Conservation (phyloP, 2,113 vertebrate species). For the Marmota monax region DNA sequence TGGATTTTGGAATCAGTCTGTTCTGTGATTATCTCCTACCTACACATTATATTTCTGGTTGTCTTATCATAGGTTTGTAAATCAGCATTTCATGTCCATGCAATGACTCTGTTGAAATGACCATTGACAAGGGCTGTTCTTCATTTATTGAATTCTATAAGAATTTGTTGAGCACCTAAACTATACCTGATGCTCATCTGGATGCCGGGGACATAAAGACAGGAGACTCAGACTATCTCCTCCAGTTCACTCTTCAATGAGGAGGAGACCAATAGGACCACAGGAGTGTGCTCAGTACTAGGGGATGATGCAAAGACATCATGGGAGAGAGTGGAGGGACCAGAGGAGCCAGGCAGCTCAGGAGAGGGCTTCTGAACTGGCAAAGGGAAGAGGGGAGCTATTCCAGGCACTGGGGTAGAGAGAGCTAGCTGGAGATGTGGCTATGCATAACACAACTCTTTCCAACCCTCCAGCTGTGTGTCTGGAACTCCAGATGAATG, state of each 20-base stretch:
- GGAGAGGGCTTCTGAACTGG: neutral
- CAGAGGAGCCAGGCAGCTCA: too few species aligned
- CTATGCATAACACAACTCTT: neutral
- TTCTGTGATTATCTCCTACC: neutral
- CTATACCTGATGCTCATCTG: neutral
- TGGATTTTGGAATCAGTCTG: neutral
- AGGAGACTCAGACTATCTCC: neutral
- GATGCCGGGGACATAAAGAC: neutral
- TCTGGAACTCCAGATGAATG: neutral
- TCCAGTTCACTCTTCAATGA: neutral
- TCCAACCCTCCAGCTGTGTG: neutral
- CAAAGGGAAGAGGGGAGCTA: neutral
- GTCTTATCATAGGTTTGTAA: neutral
- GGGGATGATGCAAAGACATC: fast-evolving
- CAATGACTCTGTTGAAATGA: neutral
- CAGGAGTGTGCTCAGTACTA: fast-evolving
- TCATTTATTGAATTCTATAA: neutral
- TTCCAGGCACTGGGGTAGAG: neutral
- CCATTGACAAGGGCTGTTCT: neutral
- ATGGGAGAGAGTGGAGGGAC: fast-evolving
- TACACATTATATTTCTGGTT: neutral
- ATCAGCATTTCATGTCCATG: neutral
- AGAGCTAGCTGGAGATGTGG: neutral
- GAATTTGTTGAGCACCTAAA: neutral
- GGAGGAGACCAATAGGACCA: neutral